Evolutionary conservation across 2,888 invertebrate genomes (phyloP).

Genomic region (Notodonta ziczac): DNA sequence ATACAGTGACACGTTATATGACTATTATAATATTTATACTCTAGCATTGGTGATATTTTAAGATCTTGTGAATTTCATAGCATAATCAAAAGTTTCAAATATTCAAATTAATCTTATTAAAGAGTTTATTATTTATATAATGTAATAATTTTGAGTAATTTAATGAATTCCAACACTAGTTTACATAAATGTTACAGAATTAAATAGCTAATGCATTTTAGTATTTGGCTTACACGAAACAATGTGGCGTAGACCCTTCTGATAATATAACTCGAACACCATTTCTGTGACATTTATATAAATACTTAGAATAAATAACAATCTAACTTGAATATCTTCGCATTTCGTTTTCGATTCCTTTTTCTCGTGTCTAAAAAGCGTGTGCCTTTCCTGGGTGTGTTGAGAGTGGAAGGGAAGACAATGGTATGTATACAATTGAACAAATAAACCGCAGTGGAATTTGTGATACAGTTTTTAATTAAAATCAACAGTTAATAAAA

Average conservation of each 20-base stretch:
- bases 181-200: constrained; percentile 36
- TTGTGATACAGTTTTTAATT: too few species aligned
- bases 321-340: constrained; percentile 26
- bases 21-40: constrained; percentile 40
- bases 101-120: constrained; percentile 35
- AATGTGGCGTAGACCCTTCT: too few species aligned
- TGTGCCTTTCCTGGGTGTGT: constrained; percentile 40
- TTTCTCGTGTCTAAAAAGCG: constrained; percentile 32
- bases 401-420: constrained; percentile 27
- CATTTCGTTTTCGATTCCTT: constrained; percentile 22
- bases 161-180: constrained; percentile 20
- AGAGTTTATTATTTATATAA: constrained; percentile 26
- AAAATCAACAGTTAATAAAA: too few species aligned
- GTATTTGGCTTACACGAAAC: background rate
- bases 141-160: constrained; percentile 26
- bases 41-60: constrained; percentile 68
- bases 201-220: background rate
- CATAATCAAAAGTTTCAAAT: constrained; percentile 35
- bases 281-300: constrained; percentile 38
- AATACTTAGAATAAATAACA: constrained; percentile 29
- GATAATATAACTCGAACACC: background rate
- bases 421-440: constrained; percentile 23
- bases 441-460: too few species aligned
- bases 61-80: constrained; percentile 53
- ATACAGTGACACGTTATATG: constrained; percentile 31